phyloP scores from a whole-genome alignment of 2,888 invertebrate species.

The Neoascia interrupta region DNA sequence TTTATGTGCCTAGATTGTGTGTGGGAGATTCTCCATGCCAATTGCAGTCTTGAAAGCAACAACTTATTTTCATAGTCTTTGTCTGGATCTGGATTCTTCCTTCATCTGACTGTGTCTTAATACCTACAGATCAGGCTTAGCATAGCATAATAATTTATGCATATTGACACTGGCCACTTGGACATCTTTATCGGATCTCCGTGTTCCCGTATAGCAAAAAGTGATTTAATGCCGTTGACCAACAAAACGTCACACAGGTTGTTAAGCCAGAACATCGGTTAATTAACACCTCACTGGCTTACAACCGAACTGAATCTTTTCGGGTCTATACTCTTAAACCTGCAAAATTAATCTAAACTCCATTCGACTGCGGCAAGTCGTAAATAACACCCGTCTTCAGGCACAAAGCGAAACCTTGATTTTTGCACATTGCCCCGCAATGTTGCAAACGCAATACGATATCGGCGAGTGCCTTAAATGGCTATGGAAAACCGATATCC shows the following conservation, averaged over 20 bases:
- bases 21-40: too few relatives aligned
- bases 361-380: constrained; percentile 11
- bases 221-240: constrained; percentile 44
- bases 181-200: constrained; percentile 53
- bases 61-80: too few relatives aligned
- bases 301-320: constrained; percentile 8
- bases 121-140: too few relatives aligned
- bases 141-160: too few relatives aligned
- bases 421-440: constrained; percentile 27
- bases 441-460: too few relatives aligned
- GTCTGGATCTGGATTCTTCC: neutral
- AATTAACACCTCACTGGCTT: constrained; percentile 13
- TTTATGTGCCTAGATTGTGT: too few relatives aligned
- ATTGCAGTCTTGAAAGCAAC: too few relatives aligned
- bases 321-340: constrained; percentile 2
- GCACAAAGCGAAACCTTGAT: constrained; percentile 26
- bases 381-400: constrained; percentile 48
- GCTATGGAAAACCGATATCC: constrained; percentile 4
- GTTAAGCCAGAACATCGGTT: neutral
- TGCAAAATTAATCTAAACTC: constrained; percentile 23
- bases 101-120: too few relatives aligned
- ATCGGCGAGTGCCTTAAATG: neutral
- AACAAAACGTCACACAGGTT: constrained; percentile 41
- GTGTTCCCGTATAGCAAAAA: constrained; percentile 57
- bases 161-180: neutral